Base-by-base conservation (phyloP, 2,113 vertebrate species). In the Dicerorhinus sumatrensis region DNA sequence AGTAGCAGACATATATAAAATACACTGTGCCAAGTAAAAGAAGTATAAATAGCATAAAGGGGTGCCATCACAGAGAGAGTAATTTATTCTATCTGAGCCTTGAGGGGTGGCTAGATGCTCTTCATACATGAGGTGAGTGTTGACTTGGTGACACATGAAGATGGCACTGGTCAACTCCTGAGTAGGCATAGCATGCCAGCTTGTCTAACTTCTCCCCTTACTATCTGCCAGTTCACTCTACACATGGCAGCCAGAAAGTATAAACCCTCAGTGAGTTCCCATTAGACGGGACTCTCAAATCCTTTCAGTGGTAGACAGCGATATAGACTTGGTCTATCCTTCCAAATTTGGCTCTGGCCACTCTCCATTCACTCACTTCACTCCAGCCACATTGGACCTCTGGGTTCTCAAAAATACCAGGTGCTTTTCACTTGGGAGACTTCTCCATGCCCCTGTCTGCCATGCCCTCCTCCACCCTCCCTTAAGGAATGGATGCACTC, bases 1-100 rank as follows among this genome's bases (percentile, higher is more conserved):
- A 72, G 48, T 82, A 88, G 17, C 17, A 96, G 51, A 91, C 92
- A 84, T 90, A 77, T 67, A 79, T 62, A 77, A 94, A 83, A 65
- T 54, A 75, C 39, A 75, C 11, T 54, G 46, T 60, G 16, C 0
- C 1, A 46, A 65, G 16, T 36, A 29, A 96, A 84, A 63, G 20
- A 80, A 39, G 6, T 82, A 42, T 58, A 75, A 73, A 51, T 2
- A 29, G 7, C 23, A 72, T 54, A 31, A 67, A 73, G 29, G 31
- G 4, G 4, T n/a, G 63, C 48, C 5, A 63, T 42, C 73, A 58
- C 13, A 39, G n/a, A 73, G 16, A 76, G 33, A 67, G 3, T 39
- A 13, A 48, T 65, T 96, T 77, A 82, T 17, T 54, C 23, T 73
- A 14, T 48, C 20, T 48, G 56, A 36, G 54, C 21, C 79, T 14